Evolutionary conservation across 1,140 invertebrate genomes (phyloP).

Genomic region (Drosophila hydei): DNA sequence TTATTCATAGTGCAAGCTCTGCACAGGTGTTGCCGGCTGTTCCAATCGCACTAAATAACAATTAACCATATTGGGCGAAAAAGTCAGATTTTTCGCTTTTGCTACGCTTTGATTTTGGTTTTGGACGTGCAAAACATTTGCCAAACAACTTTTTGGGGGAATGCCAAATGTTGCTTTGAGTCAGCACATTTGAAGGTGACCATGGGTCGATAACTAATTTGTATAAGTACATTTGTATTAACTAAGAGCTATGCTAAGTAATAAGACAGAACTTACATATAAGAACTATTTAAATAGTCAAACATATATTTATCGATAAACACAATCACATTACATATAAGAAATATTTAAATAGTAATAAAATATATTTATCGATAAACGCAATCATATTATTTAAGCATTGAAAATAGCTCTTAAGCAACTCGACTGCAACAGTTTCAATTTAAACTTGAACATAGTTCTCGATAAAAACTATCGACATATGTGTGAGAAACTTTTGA

Average conservation of each 20-base stretch:
- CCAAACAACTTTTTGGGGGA: slow-evolving; percentile 62
- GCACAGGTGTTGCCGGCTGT: slow-evolving; percentile 63
- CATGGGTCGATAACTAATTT: slow-evolving; percentile 18
- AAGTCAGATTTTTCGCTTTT: slow-evolving; percentile 18
- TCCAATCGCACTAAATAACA: slow-evolving; percentile 71
- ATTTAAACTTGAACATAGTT: no score
- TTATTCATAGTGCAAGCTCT: slow-evolving; percentile 55
- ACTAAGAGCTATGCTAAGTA: not conserved
- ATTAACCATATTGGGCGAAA: slow-evolving; percentile 62
- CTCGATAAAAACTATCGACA: no score
- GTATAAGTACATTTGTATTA: not conserved
- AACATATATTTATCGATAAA: no score
- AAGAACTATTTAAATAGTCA: not conserved
- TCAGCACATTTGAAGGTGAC: slow-evolving; percentile 31
- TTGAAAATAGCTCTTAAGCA: no score
- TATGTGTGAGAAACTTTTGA: no score
- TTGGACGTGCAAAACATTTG: slow-evolving; percentile 40
- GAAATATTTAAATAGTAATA: no score
- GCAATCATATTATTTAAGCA: no score
- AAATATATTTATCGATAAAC: no score
- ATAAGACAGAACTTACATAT: not conserved
- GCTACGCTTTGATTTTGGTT: slow-evolving; percentile 14
- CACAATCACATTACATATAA: no score
- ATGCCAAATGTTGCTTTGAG: slow-evolving; percentile 48
- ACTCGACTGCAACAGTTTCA: no score